Conservation (phyloP, 2,888 invertebrate species). For the Ephialtes manifestator region DNA sequence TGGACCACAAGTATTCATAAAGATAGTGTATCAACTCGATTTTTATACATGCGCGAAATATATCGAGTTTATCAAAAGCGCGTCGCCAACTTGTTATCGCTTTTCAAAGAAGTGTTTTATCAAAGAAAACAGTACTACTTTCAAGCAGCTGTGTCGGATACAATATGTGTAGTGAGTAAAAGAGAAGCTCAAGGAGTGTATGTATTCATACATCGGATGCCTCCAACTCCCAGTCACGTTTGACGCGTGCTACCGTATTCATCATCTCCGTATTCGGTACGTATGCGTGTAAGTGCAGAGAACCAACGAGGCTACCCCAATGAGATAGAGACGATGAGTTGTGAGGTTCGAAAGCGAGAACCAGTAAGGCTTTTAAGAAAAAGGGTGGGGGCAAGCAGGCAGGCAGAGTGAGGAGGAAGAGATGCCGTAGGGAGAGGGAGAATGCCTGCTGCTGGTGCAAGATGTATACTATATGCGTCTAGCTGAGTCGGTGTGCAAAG, state of each 20-base stretch:
- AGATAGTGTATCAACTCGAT: background rate
- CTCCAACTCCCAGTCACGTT: constrained; percentile 55
- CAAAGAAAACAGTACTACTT: background rate
- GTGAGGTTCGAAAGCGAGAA: constrained; percentile 38
- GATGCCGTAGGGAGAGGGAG: background rate
- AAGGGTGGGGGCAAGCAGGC: background rate
- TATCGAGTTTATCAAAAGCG: background rate
- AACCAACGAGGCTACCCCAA: constrained; percentile 29
- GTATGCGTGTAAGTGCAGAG: constrained; percentile 24
- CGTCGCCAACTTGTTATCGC: background rate
- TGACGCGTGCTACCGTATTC: constrained; percentile 65
- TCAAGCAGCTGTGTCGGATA: constrained; percentile 1
- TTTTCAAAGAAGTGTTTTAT: background rate
- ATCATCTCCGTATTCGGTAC: constrained; percentile 47
- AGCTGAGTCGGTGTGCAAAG: constrained; percentile 71
- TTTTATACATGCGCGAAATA: background rate
- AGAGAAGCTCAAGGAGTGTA: background rate
- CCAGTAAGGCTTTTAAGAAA: background rate
- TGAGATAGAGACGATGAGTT: constrained; percentile 43
- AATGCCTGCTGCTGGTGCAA: constrained; percentile 44
- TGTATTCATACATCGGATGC: constrained; percentile 3
- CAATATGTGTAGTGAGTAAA: constrained; percentile 6
- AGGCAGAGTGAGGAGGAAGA: constrained; percentile 4
- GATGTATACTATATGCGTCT: constrained; percentile 52
- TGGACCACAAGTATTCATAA: background rate